phyloP scores from a whole-genome alignment of 1,140 invertebrate genomes.

The Paraescarpia echinospica region DNA sequence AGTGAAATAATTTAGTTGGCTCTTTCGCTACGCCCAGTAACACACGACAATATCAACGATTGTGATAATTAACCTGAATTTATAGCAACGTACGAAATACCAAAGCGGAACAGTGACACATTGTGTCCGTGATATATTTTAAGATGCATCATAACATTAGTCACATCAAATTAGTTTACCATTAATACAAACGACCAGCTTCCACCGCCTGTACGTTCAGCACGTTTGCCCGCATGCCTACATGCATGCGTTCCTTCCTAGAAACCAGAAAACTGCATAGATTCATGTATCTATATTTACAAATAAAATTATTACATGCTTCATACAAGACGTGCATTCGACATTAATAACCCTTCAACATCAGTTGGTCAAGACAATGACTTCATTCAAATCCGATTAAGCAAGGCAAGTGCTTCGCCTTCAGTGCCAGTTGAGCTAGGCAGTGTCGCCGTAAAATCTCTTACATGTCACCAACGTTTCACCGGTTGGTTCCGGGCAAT shows the following conservation, averaged over 20 bases:
- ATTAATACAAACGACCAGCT: not conserved
- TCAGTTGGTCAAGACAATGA: not conserved
- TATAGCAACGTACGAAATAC: too few relatives aligned
- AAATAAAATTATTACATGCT: not conserved
- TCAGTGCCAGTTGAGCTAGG: not conserved
- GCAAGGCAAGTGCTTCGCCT: not conserved
- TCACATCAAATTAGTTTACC: not conserved
- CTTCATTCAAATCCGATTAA: not conserved
- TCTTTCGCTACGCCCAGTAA: too few relatives aligned
- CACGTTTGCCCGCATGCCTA: not conserved
- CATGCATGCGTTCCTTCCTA: not conserved
- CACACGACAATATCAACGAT: not conserved
- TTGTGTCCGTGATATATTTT: not conserved
- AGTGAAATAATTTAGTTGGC: too few relatives aligned
- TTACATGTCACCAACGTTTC: not conserved
- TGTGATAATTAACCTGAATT: not conserved
- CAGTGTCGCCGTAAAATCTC: not conserved
- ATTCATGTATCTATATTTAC: not conserved
- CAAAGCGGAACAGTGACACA: not conserved
- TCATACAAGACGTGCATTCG: not conserved
- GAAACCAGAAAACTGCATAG: not conserved
- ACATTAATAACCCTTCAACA: not conserved
- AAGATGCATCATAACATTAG: not conserved
- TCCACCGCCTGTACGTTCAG: not conserved
- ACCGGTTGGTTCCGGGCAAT: not conserved